Evolutionary conservation across 1,140 invertebrate genomes (phyloP).

Genomic region (Pseudomyrmex cubaensis): DNA sequence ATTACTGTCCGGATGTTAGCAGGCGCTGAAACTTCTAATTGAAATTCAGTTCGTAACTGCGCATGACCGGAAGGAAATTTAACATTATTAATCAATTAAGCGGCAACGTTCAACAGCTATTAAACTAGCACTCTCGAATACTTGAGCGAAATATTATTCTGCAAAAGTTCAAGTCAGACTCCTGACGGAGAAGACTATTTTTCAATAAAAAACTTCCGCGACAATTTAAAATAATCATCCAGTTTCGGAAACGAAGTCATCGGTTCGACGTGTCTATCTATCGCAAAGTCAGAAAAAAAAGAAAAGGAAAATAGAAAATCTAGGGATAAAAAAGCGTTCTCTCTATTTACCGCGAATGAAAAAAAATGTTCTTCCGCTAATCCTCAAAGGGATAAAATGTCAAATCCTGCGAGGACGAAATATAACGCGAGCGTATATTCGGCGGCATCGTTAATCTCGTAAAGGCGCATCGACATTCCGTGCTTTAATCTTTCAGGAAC

Average conservation of each 20-base stretch:
- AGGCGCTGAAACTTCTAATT: conserved; percentile 43
- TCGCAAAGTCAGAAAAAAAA: neutral
- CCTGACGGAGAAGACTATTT: neutral
- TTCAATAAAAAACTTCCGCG: neutral
- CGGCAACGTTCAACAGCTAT: conserved; percentile 1
- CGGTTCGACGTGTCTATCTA: neutral
- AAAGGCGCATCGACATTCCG: conserved; percentile 33
- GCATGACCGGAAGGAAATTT: conserved; percentile 39
- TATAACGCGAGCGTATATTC: conserved; percentile 1
- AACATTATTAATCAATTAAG: conserved; percentile 58
- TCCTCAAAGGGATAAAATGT: conserved; percentile 12
- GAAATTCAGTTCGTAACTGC: conserved; percentile 37
- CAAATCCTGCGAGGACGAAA: conserved; percentile 20
- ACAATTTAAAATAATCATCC: conserved; percentile 28
- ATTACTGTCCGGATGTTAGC: conserved; percentile 64
- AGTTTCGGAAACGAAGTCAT: conserved; percentile 14
- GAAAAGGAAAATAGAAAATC: neutral
- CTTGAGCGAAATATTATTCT: conserved; percentile 9
- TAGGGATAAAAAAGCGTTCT: neutral
- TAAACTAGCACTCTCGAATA: conserved; percentile 1
- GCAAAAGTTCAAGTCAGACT: conserved; percentile 1
- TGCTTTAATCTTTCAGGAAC: conserved; percentile 56
- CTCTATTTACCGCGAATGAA: neutral
- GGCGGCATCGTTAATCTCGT: conserved; percentile 30
- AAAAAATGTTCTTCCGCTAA: neutral